phyloP scores from a whole-genome alignment of 2,888 invertebrate species.

The Portevinia maculata region DNA sequence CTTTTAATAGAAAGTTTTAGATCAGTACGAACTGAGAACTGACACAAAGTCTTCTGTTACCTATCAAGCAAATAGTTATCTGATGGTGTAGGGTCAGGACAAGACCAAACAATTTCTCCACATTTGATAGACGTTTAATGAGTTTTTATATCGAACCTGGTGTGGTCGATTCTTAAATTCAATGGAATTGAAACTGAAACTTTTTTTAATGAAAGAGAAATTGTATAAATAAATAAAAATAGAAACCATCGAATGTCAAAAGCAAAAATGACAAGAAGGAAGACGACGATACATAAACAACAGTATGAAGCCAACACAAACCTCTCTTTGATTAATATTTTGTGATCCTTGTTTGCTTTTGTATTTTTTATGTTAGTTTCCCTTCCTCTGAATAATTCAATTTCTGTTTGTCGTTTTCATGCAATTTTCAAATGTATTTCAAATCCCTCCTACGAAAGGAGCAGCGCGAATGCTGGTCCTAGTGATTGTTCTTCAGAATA shows the following conservation, averaged over 20 bases:
- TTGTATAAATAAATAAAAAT: background rate
- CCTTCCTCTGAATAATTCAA: constrained; percentile 59
- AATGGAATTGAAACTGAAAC: constrained; percentile 36
- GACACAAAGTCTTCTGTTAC: background rate
- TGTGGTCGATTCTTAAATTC: constrained; percentile 54
- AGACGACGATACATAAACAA: constrained; percentile 5
- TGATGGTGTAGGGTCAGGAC: constrained; percentile 1
- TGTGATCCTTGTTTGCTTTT: constrained; percentile 37
- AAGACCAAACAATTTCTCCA: constrained; percentile 34
- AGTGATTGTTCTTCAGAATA: constrained; percentile 33
- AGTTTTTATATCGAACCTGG: constrained; percentile 60
- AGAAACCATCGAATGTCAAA: constrained; percentile 49
- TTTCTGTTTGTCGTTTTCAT: constrained; percentile 68
- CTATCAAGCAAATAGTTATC: constrained; percentile 41
- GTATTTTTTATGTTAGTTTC: background rate
- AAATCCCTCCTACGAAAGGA: constrained; percentile 31
- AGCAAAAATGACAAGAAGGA: constrained; percentile 30
- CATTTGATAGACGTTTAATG: constrained; percentile 61
- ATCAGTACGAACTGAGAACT: background rate
- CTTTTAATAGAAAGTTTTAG: constrained; percentile 15
- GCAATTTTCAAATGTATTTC: constrained; percentile 66
- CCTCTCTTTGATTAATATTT: constrained; percentile 49
- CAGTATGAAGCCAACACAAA: constrained; percentile 7
- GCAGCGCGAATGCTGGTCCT: background rate
- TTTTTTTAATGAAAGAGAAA: background rate